Percentiles rank a stretch among this genome's conserved stretches.
Conservation (phyloP, 2,797 vertebrate species). For the Eospalax fontanierii region DNA sequence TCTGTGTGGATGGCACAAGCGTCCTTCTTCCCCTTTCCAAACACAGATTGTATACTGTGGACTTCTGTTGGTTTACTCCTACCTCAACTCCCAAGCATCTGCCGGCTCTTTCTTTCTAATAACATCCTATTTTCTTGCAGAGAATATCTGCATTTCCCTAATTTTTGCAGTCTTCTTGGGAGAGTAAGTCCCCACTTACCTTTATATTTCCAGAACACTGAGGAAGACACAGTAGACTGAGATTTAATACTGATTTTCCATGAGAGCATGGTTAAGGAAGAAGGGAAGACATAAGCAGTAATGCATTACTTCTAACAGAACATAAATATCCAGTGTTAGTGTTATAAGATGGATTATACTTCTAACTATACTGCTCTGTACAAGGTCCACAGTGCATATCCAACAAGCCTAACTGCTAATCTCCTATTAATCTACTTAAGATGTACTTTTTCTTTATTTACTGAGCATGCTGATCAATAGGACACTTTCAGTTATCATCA, state of each 20-base stretch:
- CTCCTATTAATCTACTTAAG: background rate
- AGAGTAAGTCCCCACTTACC: background rate
- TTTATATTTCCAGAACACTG: background rate
- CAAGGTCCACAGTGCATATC: background rate
- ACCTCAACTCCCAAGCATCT: slow-evolving; percentile 28
- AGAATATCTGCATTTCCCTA: background rate
- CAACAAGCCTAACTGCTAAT: rapidly evolving
- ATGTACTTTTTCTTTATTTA: background rate
- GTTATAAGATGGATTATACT: background rate
- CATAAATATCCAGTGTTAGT: background rate
- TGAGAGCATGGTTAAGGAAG: background rate
- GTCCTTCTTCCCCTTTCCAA: background rate
- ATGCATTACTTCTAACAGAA: background rate
- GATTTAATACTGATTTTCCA: background rate
- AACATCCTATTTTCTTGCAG: background rate
- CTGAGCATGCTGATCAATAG: background rate
- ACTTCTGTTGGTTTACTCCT: slow-evolving; percentile 28
- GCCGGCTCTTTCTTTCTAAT: slow-evolving; percentile 55
- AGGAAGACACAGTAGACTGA: background rate
- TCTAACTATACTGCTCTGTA: background rate
- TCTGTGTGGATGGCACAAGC: background rate
- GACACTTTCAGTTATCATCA: background rate
- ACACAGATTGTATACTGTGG: background rate
- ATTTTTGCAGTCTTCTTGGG: background rate
- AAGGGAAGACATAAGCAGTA: background rate